A percentile compares a stretch with the other conserved stretches of the same genome.
Conservation (phyloP, 2,113 vertebrate species). For the Brachyhypopomus occidentalis region DNA sequence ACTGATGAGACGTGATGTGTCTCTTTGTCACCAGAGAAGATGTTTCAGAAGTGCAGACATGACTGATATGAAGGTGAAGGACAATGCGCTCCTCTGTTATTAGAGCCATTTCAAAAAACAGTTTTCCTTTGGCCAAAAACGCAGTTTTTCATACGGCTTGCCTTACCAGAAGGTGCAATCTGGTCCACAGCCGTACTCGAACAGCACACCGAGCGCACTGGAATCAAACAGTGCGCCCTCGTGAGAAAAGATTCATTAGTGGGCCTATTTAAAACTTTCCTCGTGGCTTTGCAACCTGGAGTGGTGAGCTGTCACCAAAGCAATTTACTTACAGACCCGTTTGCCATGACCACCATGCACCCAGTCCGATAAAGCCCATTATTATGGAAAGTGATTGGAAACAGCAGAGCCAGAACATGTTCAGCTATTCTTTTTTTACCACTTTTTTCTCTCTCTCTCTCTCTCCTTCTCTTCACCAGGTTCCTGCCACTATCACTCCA, state of each 20-base stretch:
- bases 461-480: conserved; percentile 70
- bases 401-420: conserved; percentile 87
- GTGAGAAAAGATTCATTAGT: conserved; percentile 18
- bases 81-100: not conserved
- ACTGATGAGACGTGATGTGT: too few relatives aligned
- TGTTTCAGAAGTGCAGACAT: too few relatives aligned
- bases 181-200: not conserved
- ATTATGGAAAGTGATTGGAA: conserved; percentile 95
- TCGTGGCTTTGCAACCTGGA: conserved; percentile 31
- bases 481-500: conserved; percentile 91
- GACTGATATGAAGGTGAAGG: too few relatives aligned
- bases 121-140: too few relatives aligned
- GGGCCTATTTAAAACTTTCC: conserved; percentile 15
- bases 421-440: conserved; percentile 76
- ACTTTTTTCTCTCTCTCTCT: conserved; percentile 69
- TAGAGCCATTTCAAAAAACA: not conserved
- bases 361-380: conserved; percentile 80
- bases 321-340: conserved; percentile 38
- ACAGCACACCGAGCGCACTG: not conserved
- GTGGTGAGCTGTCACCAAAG: conserved; percentile 73
- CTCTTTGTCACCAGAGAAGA: too few relatives aligned
- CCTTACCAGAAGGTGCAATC: too few relatives aligned
- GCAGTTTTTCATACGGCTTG: too few relatives aligned
- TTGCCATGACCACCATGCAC: conserved; percentile 5
- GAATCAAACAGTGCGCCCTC: conserved; percentile 1